Percentiles rank a stretch among this genome's conserved stretches.
These are phyloP conservation scores for Phoebastria nigripes DNA, from an alignment of 2,797 vertebrate species.

Conservation along the genomic window DNA sequence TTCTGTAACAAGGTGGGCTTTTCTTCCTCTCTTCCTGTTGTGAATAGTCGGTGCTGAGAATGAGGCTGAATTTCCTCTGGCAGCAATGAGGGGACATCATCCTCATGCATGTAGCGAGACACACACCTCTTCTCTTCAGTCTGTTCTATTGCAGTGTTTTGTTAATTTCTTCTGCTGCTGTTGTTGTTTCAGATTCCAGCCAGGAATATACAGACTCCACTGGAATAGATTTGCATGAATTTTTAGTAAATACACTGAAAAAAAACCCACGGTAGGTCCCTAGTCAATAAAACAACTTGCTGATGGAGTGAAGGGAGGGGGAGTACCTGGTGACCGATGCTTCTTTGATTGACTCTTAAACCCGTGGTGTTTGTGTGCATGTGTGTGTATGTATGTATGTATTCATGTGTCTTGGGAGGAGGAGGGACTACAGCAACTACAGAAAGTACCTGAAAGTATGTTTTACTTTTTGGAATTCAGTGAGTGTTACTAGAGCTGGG, in stretches of 20 bases:
- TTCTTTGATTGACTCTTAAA: neutral
- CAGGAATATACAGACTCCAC: constrained; percentile 99
- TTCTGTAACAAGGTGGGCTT: neutral
- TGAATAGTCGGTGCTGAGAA: neutral
- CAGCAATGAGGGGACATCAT: neutral
- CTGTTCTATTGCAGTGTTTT: neutral
- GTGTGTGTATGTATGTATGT: neutral
- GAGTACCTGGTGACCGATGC: neutral
- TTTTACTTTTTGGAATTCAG: neutral
- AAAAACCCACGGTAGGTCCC: constrained; percentile 94
- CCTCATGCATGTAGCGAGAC: neutral
- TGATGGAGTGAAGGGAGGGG: neutral
- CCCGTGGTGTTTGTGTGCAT: neutral
- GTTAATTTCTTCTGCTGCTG: constrained; percentile 44
- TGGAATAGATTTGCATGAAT: constrained; percentile 98
- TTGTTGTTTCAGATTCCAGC: constrained; percentile 88
- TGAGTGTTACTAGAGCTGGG: neutral
- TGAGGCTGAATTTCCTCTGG: neutral
- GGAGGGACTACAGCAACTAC: neutral
- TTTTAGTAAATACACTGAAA: constrained; percentile 99
- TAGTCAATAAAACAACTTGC: neutral
- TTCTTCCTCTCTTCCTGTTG: neutral
- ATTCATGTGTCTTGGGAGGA: neutral
- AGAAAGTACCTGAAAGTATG: neutral
- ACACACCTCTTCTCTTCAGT: neutral